Base-by-base conservation (phyloP, 2,797 vertebrate species). In the Coregonus suidteri region DNA sequence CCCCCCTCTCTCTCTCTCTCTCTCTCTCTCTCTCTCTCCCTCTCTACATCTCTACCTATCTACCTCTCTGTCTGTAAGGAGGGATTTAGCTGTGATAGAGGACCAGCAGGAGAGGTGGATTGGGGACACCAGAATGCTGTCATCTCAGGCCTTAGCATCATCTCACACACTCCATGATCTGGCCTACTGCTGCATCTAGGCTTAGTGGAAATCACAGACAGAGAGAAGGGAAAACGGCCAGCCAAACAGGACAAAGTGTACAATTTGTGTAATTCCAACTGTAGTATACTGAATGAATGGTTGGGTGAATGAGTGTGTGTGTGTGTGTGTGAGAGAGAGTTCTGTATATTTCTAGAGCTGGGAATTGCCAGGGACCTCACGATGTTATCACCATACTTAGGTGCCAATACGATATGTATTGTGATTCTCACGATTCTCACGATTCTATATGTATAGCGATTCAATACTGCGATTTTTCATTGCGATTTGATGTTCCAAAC, bases 31-130 rank as follows among this genome's bases (percentile, higher is more conserved):
- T 52, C 34, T 1, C 52, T 75, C 69, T 77, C 53, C 54, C 73
- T 37, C 65, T 16, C 37, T 69, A 80, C 53, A 34, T 70, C 74
- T 25, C 25, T 25, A 25, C 25, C 25, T 25, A 0, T 68, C 70
- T 66, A 18, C 54, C 77, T 81, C 81, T 89, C 80, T 77, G 83
- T 18, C 66, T 84, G 80, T 85, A 83, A 86, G 79, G 76, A 81
- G 77, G 87, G 89, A 91, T 93, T 91, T 91, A 84, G 79, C 84
- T 37, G 76, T 91, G 90, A 92, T 89, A 90, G 87, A 90, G 83
- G 88, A 75, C 86, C 85, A 69, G 89, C 91, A 89, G 90, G 76
- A 73, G 83, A 88, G 74, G 83, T 9, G 88, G 87, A 89, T 90
- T 90, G 87, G 83, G 88, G 85, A 89, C 67, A 68, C 81, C 71